phyloP scores from a whole-genome alignment of 2,888 invertebrate species.

The Apotomis turbidana region DNA sequence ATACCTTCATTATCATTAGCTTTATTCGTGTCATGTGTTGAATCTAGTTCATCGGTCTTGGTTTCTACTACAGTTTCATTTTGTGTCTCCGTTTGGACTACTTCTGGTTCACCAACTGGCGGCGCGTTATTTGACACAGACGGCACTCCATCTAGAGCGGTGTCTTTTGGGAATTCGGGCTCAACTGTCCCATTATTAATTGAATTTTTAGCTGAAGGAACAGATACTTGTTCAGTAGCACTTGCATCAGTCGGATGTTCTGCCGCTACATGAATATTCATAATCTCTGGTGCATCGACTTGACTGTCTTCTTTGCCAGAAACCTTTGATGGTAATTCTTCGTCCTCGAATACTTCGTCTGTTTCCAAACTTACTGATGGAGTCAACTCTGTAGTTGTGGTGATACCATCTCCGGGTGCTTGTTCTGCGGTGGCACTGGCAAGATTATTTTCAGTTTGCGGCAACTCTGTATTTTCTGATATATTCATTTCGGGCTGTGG shows the following conservation, averaged over 20 bases:
- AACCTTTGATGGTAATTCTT: not conserved
- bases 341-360: constrained; percentile 19
- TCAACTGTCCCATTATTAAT: not conserved
- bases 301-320: not conserved
- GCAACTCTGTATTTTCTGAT: not conserved
- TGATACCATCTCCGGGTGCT: not conserved
- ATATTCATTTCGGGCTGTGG: constrained; percentile 5
- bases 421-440: not conserved
- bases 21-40: not conserved
- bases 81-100: not conserved
- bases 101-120: not conserved
- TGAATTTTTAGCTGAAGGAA: not conserved
- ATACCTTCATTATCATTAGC: constrained; percentile 4
- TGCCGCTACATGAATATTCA: not conserved
- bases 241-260: not conserved
- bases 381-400: not conserved
- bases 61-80: not conserved
- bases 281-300: not conserved
- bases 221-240: not conserved
- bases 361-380: constrained; percentile 7
- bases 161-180: not conserved
- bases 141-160: not conserved
- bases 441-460: not conserved
- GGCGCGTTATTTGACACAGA: not conserved
- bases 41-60: not conserved